phyloP scores from a whole-genome alignment of 2,797 vertebrate genomes.

The Rhinella marina region DNA sequence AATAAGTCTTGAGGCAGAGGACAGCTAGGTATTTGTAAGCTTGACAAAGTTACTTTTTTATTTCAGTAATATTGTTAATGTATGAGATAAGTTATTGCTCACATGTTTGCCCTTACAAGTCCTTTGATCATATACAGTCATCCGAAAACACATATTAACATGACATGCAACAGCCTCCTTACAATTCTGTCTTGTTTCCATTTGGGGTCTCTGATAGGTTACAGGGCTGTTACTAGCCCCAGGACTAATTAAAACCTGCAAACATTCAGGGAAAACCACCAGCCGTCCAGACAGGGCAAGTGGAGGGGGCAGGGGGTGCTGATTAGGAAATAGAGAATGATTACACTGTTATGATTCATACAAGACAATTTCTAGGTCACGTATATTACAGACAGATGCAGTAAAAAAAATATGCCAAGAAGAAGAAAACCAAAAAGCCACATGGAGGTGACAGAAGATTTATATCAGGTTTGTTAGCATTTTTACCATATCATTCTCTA shows the following conservation, averaged over 20 bases:
- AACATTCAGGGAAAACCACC: conserved; percentile 56
- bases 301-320: conserved; percentile 46
- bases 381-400: conserved; percentile 59
- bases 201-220: conserved; percentile 48
- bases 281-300: conserved; percentile 52
- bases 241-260: conserved; percentile 60
- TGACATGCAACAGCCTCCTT: conserved; percentile 54
- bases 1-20: neutral
- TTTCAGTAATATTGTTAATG: conserved; percentile 30
- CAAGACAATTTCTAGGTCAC: conserved; percentile 51
- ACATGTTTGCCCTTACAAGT: neutral
- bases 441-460: neutral
- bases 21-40: neutral
- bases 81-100: conserved; percentile 3
- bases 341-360: conserved; percentile 53
- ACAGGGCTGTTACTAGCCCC: conserved; percentile 52
- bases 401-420: neutral
- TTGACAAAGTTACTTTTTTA: neutral
- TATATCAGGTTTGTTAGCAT: neutral
- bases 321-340: conserved; percentile 60
- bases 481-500: neutral
- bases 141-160: conserved; percentile 51
- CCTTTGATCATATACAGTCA: conserved; percentile 58
- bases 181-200: conserved; percentile 50
- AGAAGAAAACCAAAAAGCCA: conserved; percentile 3